These are phyloP conservation scores for Etheostoma cragini DNA, from an alignment of 2,113 vertebrate genomes.

Conservation along the genomic window DNA sequence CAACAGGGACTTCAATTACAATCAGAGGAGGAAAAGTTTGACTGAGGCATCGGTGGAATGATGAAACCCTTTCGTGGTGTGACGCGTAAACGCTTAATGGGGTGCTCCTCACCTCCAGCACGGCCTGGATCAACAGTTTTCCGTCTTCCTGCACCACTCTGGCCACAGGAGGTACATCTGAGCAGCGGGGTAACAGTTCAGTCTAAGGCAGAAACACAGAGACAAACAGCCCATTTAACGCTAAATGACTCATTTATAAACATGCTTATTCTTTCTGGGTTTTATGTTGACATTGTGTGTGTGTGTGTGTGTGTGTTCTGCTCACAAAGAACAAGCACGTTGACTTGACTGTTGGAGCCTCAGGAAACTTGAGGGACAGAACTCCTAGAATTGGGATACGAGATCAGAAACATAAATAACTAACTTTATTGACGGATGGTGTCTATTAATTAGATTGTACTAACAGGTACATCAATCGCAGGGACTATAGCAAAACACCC, in stretches of 20 bases:
- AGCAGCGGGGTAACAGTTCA: conserved; percentile 93
- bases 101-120: conserved; percentile 90
- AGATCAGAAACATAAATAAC: conserved; percentile 50
- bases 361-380: conserved; percentile 97
- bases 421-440: neutral
- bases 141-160: conserved; percentile 93
- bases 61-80: neutral
- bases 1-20: conserved; percentile 18
- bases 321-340: conserved; percentile 98
- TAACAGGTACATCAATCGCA: conserved; percentile 26
- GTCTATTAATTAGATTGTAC: conserved; percentile 46
- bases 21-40: neutral
- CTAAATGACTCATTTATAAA: neutral
- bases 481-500: conserved; percentile 24
- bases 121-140: conserved; percentile 91
- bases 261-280: neutral
- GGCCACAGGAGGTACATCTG: conserved; percentile 91
- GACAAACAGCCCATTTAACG: conserved; percentile 1
- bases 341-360: conserved; percentile 97
- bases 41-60: neutral
- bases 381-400: conserved; percentile 85
- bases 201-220: conserved; percentile 83
- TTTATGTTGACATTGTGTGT: neutral
- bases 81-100: neutral
- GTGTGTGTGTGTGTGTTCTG: conserved; percentile 26